Conservation (phyloP, 2,888 invertebrate genomes). For the Drosophila dives region DNA sequence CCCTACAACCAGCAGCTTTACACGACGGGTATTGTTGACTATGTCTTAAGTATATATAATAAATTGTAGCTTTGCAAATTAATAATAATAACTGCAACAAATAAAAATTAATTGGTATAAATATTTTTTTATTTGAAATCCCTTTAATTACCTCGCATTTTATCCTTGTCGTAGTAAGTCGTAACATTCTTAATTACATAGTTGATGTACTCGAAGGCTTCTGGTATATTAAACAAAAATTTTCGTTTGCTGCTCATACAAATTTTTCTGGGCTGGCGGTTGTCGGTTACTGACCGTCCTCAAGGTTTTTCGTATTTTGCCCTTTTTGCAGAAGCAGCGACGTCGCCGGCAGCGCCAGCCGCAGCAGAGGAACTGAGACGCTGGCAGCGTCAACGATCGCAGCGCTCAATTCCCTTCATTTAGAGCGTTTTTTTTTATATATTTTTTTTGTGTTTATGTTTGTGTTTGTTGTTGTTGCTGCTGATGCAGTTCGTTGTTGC, state of each 20-base stretch:
- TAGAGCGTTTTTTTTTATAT: conserved; percentile 71
- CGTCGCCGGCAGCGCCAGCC: conserved; percentile 32
- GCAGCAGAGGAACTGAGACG: conserved; percentile 50
- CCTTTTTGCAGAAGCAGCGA: conserved; percentile 69
- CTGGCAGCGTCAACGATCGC: conserved; percentile 77
- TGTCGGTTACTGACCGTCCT: conserved; percentile 83
- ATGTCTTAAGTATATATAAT: background rate
- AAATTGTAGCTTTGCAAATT: background rate
- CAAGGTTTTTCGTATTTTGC: conserved; percentile 82
- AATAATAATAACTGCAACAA: background rate
- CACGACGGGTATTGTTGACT: background rate
- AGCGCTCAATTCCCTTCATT: conserved; percentile 80
- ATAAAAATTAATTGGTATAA: background rate
- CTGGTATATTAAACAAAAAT: conserved; percentile 57
- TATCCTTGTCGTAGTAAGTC: background rate
- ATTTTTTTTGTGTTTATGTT: conserved; percentile 24
- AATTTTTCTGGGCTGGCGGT: conserved; percentile 81
- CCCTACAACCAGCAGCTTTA: conserved; percentile 24
- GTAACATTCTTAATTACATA: background rate
- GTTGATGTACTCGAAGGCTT: background rate
- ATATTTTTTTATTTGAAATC: background rate
- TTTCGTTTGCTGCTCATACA: conserved; percentile 74
- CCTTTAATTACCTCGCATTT: background rate
- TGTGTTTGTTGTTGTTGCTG: conserved; percentile 36
- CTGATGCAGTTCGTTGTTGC: conserved; percentile 66